These are phyloP conservation scores for Zelostemma sp. DNA, from an alignment of 1,140 invertebrate species.

Conservation along the genomic window DNA sequence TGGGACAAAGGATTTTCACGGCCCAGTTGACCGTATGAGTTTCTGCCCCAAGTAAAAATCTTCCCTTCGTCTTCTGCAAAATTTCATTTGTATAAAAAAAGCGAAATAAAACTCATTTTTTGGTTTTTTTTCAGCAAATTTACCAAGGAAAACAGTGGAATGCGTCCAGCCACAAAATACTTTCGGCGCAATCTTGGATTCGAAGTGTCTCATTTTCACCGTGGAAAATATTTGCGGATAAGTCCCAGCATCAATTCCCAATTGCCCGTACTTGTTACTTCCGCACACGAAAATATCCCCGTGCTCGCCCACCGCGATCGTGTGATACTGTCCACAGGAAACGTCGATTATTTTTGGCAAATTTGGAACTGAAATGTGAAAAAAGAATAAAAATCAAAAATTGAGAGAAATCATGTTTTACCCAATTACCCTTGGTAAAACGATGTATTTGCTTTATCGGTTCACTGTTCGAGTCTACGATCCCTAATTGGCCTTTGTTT, in stretches of 20 bases:
- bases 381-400: no score
- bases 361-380: constrained; percentile 72
- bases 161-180: constrained; percentile 82
- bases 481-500: constrained; percentile 76
- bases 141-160: constrained; percentile 73
- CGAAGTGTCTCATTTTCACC: constrained; percentile 54
- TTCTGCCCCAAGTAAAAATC: constrained; percentile 82
- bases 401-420: no score
- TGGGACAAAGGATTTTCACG: constrained; percentile 35
- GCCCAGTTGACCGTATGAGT: constrained; percentile 83
- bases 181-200: constrained; percentile 12
- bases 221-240: constrained; percentile 70
- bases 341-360: constrained; percentile 72
- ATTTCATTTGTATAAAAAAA: background rate
- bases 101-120: no score
- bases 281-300: constrained; percentile 78
- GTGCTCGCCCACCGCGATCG: constrained; percentile 73
- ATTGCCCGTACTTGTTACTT: constrained; percentile 81
- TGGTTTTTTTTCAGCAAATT: constrained; percentile 2
- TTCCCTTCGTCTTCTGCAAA: constrained; percentile 66
- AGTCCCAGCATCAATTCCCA: constrained; percentile 70
- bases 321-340: constrained; percentile 81
- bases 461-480: constrained; percentile 52
- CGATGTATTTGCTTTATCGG: constrained; percentile 58
- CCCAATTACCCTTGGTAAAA: constrained; percentile 69